These are phyloP conservation scores for Sarcophaga caerulescens DNA, from an alignment of 2,888 invertebrate species.

Conservation along the genomic window DNA sequence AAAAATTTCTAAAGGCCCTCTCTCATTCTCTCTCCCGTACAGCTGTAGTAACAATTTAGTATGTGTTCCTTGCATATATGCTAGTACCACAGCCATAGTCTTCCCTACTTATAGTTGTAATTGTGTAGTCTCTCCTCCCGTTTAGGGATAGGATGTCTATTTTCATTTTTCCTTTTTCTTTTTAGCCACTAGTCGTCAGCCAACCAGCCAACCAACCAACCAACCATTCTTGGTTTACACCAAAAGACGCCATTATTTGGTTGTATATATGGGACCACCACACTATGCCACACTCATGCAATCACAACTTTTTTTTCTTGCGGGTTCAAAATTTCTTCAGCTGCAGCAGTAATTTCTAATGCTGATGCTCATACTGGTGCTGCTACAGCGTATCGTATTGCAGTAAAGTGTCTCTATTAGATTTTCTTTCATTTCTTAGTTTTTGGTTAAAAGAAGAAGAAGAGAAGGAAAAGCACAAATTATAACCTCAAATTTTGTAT, in stretches of 20 bases:
- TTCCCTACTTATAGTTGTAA: too few relatives aligned
- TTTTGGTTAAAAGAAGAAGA: constrained; percentile 8
- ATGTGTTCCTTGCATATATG: background rate
- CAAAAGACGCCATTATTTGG: constrained; percentile 69
- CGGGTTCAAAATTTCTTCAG: constrained; percentile 41
- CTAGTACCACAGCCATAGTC: too few relatives aligned
- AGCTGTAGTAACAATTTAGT: background rate
- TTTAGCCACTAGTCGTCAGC: constrained; percentile 56
- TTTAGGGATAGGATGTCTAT: background rate
- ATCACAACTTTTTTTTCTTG: constrained; percentile 48
- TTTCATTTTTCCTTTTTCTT: constrained; percentile 29
- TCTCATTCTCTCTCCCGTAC: constrained; percentile 13
- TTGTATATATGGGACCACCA: constrained; percentile 66
- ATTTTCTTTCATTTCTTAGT: constrained; percentile 6
- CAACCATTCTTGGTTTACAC: constrained; percentile 69
- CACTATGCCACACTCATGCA: constrained; percentile 65
- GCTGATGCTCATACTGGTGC: constrained; percentile 10
- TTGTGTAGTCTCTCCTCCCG: background rate
- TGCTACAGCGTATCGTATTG: background rate
- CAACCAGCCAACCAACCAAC: constrained; percentile 63
- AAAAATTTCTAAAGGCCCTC: background rate
- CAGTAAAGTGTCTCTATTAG: constrained; percentile 33
- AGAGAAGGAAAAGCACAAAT: background rate
- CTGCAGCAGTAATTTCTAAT: constrained; percentile 20
- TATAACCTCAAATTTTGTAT: constrained; percentile 62